Evolutionary conservation across 2,888 invertebrate genomes (phyloP), one percentile per base, ranked within the genome.

Genomic region (Lapara coniferarum): DNA sequence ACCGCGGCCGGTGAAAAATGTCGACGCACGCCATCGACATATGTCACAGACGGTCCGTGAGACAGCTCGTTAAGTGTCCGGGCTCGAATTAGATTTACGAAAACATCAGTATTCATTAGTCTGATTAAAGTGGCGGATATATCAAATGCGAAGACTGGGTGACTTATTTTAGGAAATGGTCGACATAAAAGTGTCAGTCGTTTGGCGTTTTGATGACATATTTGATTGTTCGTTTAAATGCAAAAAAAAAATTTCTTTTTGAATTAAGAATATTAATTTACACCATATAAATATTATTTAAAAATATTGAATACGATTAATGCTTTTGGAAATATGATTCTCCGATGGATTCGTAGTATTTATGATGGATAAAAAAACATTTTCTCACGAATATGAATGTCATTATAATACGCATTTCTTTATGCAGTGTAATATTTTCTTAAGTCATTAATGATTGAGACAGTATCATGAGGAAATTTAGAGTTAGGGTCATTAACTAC

Each of bases 41-140:
- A 77, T 77, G 78, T 86, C 80, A 82, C 74, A 75, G 76, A 75
- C 72, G 77, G 72, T 79, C 75, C 83, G 78, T 75, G 71, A 71
- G 86, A 80, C 83, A 78, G 80, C 77, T 81, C 78, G 81, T 85
- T 81, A 83, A 80, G 74, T 81, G 77, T 72, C 77, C 72, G 71
- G 71, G 70, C 71, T 71, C 71, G 71, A 69, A 68, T 73, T 57
- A 58, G 58, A 68, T 49, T 49, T 30, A 68, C 57, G 57, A 68
- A 55, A 58, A 68, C 56, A 68, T 53, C 58, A 63, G 49, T 49
- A 63, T 63, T 63, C 63, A 63, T 63, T 63, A 63, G 63, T 63
- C 63, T 63, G 63, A 63, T 63, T 63, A 63, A 63, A 63, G 46
- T 63, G 63, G 63, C 63, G 49, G 63, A 63, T 63, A 63, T 49